Percentiles rank a stretch among this genome's conserved stretches.
Evolutionary conservation across 64 coral and sea anemone species (phyloP).

Genomic region (Platygyra sinensis): DNA sequence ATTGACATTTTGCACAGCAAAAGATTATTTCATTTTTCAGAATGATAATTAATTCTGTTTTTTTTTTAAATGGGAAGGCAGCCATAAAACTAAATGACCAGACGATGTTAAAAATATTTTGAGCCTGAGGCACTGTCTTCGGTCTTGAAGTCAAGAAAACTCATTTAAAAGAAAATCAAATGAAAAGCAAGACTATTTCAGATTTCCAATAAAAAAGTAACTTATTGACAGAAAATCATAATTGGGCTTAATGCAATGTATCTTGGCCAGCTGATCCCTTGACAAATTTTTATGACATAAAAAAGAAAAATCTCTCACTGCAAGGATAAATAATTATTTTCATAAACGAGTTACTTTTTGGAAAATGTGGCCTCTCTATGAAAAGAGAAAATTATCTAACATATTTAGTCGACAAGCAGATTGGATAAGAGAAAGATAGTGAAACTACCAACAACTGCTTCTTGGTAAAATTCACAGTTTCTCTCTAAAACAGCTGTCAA

Average conservation of each 20-base stretch:
- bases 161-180: neutral
- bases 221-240: conserved; percentile 11
- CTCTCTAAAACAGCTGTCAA: conserved; percentile 23
- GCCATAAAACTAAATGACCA: neutral
- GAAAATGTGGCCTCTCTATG: conserved; percentile 3
- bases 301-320: conserved; percentile 20
- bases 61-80: neutral
- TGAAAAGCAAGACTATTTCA: neutral
- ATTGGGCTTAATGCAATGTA: conserved; percentile 7
- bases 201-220: conserved; percentile 23
- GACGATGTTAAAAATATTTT: neutral
- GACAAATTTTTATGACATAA: conserved; percentile 19
- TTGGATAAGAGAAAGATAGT: neutral
- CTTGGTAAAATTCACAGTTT: conserved; percentile 27
- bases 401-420: neutral
- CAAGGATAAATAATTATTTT: conserved; percentile 28
- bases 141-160: neutral
- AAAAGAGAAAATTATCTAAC: conserved; percentile 10
- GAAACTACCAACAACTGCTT: neutral
- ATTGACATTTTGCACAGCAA: conserved; percentile 25
- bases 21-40: conserved; percentile 10
- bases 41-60: neutral
- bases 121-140: neutral
- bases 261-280: conserved; percentile 9
- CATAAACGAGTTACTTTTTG: conserved; percentile 18